Evolutionary conservation across 2,113 vertebrate species (phyloP), one percentile per base, ranked within the genome.

Genomic region (Microtus pennsylvanicus): DNA sequence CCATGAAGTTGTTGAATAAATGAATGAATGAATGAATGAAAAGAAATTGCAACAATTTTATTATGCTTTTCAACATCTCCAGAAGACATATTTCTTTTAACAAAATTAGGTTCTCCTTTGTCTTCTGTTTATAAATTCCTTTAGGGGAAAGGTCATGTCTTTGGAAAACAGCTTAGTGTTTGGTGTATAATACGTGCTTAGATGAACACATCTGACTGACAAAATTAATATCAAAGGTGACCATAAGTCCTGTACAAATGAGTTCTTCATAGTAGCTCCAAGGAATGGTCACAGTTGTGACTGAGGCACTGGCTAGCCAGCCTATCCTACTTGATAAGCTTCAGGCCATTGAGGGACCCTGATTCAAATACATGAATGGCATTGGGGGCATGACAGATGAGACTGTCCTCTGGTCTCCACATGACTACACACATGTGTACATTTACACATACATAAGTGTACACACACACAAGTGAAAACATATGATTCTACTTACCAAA

Each of bases 241-340:
- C 19, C 91, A 47, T 61, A 86, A 93, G 11, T 70, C 67, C 58
- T n/a, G 90, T 86, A 74, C n/a, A 86, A 86, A 94, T 93, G 81
- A 87, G 47, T 45, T 69, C 42, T 70, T 52, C 26, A 87, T 30
- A 52, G 35, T 5, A 82, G 69, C 47, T 82, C 22, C 8, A 35
- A 9, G 38, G 17, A 67, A 28, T 75, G 45, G 16, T n/a, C 63
- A 87, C 16, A 81, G 24, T 52, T 75, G 21, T 69, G 74, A 35
- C 0, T 22, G 55, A 61, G 38, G 22, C n/a, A 61, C 55, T 85
- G 30, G 28, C 26, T 86, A 86, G 42, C 28, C 28, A 33, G 38
- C 1, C 12, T 85, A 5, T 30, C 24, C 22, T 63, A 17, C 26
- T 45, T 45, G 45, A 9, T 85, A 16, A 65, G 38, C 33, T 67